Base-by-base conservation (phyloP, 2,888 invertebrate species). In the Yponomeuta evonymella region DNA sequence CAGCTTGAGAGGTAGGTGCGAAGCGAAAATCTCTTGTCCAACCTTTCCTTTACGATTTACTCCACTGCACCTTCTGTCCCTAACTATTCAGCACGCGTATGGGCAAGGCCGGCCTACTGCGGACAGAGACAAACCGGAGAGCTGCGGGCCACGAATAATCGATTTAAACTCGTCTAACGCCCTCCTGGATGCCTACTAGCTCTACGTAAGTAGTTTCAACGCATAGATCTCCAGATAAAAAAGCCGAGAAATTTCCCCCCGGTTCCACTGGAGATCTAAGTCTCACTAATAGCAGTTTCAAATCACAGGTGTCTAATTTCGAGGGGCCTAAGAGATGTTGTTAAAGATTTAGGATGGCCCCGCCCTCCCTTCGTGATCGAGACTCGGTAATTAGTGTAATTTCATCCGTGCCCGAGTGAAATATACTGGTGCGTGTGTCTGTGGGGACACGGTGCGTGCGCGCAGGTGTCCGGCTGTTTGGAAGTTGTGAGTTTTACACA, bases 351-450 rank as follows among this genome's bases (percentile, higher is more conserved):
- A 87, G 84, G 81, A 81, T 80, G 82, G 85, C 83, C 80, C 86
- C 87, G 87, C 88, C 73, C 43, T 43, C 43, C 72, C 74, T 83
- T 82, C 86, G 83, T 83, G 83, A 84, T 84, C 85, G 83, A 84
- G 84, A 84, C 87, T 85, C 82, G 85, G 89, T 89, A 89, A 89
- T 89, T 89, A 89, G 87, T 87, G 83, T 88, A 87, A 88, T 89
- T 87, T 87, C 83, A 87, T 88, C 87, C 85, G 84, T 82, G 78
- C 79, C 79, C 81, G 77, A 58, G 79, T 81, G 82, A 79, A 81
- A 83, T 82, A 82, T 82, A 85, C 79, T 83, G 69, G 29, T 43
- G 36, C 51, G 51, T 15, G 51, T 58, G 51, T 58, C 15, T 58
- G 71, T 81, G 81, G 78, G 79, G 83, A 80, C 78, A 77, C 78